Evolutionary conservation across 2,797 vertebrate genomes (phyloP).

Genomic region (Chaetodon trifasciatus): DNA sequence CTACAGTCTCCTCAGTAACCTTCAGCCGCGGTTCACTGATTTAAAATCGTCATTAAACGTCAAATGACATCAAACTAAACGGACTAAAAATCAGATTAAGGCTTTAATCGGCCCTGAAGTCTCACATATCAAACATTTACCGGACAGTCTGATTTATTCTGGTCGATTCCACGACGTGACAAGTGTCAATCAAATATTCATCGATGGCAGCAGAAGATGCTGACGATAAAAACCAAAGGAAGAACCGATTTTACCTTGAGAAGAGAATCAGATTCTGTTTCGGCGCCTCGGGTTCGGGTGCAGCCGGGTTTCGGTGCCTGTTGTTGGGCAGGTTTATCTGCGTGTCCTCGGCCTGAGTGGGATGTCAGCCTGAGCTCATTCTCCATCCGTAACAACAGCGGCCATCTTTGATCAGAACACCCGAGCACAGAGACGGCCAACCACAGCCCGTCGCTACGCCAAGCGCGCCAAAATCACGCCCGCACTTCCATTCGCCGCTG

Average conservation of each 20-base stretch:
- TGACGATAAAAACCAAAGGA: background rate
- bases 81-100: too few relatives aligned
- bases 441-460: background rate
- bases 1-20: too few relatives aligned
- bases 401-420: constrained; percentile 74
- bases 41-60: too few relatives aligned
- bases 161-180: background rate
- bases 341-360: constrained; percentile 41
- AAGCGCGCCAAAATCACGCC: constrained; percentile 32
- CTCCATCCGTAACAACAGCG: constrained; percentile 63
- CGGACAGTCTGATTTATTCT: background rate
- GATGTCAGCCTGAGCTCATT: constrained; percentile 42
- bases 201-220: constrained; percentile 48
- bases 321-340: background rate
- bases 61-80: too few relatives aligned
- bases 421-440: constrained; percentile 14
- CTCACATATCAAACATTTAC: too few relatives aligned
- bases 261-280: background rate
- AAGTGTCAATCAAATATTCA: constrained; percentile 64
- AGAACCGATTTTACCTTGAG: constrained; percentile 19
- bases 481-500: constrained; percentile 16
- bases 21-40: too few relatives aligned
- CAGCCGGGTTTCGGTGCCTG: background rate
- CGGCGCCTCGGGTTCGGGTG: background rate
- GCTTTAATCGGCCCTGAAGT: too few relatives aligned